A percentile compares a stretch with the other conserved stretches of the same genome.
These are phyloP conservation scores for Entomyzon cyanotis DNA, from an alignment of 2,113 vertebrate genomes.

Conservation along the genomic window DNA sequence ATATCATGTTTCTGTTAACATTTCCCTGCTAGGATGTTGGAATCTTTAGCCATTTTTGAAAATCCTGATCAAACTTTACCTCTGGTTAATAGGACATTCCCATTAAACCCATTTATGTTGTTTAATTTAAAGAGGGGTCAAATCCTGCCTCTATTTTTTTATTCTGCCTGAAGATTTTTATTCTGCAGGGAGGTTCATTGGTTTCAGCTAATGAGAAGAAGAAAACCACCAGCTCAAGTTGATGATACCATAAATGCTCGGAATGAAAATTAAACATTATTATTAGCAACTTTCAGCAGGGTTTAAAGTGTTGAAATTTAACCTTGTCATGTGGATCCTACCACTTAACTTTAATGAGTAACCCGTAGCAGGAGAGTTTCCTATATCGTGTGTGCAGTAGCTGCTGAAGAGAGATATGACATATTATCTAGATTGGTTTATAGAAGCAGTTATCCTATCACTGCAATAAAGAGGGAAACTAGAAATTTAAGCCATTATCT, in stretches of 20 bases:
- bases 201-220: not conserved
- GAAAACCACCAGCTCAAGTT: not conserved
- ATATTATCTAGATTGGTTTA: slow-evolving; percentile 57
- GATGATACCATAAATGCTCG: not conserved
- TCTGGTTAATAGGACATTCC: slow-evolving; percentile 1
- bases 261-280: slow-evolving; percentile 55
- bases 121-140: slow-evolving; percentile 13
- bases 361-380: slow-evolving; percentile 58
- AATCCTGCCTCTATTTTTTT: not conserved
- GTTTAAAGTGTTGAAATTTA: slow-evolving; percentile 67
- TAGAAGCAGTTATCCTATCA: slow-evolving; percentile 12
- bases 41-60: not conserved
- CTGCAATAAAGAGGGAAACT: not conserved
- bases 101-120: not conserved
- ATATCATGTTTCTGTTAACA: not conserved
- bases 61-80: slow-evolving; percentile 6
- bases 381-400: slow-evolving; percentile 60
- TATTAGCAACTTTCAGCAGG: slow-evolving; percentile 62
- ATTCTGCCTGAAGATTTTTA: not conserved
- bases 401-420: slow-evolving; percentile 61
- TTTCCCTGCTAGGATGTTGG: not conserved
- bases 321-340: slow-evolving; percentile 62
- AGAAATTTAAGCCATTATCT: slow-evolving; percentile 15
- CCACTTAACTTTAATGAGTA: slow-evolving; percentile 71
- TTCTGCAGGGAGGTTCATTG: not conserved